Percentiles rank a stretch among this genome's conserved stretches.
Evolutionary conservation across 2,797 vertebrate genomes (phyloP).

Genomic region (Bovichtus variegatus): DNA sequence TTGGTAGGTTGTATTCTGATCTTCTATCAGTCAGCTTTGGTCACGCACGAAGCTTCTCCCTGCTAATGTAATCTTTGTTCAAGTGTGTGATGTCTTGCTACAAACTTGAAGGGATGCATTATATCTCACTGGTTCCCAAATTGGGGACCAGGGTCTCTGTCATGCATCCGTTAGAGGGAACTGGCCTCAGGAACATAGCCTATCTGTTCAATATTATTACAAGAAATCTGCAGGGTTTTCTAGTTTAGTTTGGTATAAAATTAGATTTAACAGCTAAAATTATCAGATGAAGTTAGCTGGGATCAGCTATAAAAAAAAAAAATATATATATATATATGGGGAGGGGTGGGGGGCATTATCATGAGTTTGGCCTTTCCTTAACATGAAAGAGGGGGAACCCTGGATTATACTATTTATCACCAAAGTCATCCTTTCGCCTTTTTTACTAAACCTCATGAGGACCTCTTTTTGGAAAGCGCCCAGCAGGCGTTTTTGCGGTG

Average conservation of each 20-base stretch:
- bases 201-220: background rate
- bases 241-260: constrained; percentile 12
- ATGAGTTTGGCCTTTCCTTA: background rate
- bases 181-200: background rate
- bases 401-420: constrained; percentile 5
- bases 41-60: constrained; percentile 1
- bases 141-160: background rate
- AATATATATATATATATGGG: no score
- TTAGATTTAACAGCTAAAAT: constrained; percentile 2
- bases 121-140: background rate
- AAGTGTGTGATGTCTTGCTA: background rate
- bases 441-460: constrained; percentile 17
- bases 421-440: constrained; percentile 14
- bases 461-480: constrained; percentile 34
- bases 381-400: constrained; percentile 21
- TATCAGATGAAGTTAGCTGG: background rate
- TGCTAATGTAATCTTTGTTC: background rate
- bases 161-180: background rate
- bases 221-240: constrained; percentile 18
- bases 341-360: background rate
- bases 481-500: constrained; percentile 51
- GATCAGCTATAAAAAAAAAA: background rate
- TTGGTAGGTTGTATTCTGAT: background rate
- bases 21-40: background rate
- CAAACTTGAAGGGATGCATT: background rate